A percentile compares a stretch with the other conserved stretches of the same genome.
These are phyloP conservation scores for Drosophila anomalata DNA, from an alignment of 2,888 invertebrate genomes.

Conservation along the genomic window DNA sequence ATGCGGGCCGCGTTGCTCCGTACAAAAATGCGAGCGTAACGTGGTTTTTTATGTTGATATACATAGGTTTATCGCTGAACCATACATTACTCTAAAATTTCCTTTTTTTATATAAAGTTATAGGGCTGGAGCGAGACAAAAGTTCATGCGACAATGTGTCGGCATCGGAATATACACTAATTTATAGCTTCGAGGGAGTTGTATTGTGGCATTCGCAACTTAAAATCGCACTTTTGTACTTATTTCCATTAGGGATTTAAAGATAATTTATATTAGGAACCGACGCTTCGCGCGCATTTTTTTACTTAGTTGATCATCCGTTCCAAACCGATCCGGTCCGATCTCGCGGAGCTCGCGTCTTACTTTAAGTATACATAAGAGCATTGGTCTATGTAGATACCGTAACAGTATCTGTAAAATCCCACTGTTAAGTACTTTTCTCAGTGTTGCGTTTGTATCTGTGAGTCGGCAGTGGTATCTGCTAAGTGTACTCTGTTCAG, in stretches of 20 bases:
- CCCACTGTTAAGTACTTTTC: background rate
- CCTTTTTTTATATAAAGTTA: background rate
- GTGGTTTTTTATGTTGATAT: constrained; percentile 15
- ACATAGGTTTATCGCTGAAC: constrained; percentile 5
- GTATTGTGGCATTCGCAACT: background rate
- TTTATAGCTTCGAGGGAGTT: background rate
- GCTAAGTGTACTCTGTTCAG: background rate
- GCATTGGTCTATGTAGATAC: constrained; percentile 12
- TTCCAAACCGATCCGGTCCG: constrained; percentile 2
- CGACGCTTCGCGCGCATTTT: background rate
- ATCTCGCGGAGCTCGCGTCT: constrained; percentile 1
- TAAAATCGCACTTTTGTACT: background rate
- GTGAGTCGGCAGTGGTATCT: background rate
- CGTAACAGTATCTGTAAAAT: constrained; percentile 1
- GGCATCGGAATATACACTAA: background rate
- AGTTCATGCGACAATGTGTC: too few species aligned
- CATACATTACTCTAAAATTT: constrained; percentile 1
- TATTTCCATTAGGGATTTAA: background rate
- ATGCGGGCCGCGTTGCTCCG: constrained; percentile 11
- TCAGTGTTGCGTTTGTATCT: background rate
- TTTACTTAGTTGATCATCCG: background rate
- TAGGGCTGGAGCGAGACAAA: too few species aligned
- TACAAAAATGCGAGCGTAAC: constrained; percentile 53
- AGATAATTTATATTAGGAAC: background rate
- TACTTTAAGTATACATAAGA: constrained; percentile 1